Base-by-base conservation (phyloP, 53 echinoderm and acorn worm species). In the Paracentrotus lividus region DNA sequence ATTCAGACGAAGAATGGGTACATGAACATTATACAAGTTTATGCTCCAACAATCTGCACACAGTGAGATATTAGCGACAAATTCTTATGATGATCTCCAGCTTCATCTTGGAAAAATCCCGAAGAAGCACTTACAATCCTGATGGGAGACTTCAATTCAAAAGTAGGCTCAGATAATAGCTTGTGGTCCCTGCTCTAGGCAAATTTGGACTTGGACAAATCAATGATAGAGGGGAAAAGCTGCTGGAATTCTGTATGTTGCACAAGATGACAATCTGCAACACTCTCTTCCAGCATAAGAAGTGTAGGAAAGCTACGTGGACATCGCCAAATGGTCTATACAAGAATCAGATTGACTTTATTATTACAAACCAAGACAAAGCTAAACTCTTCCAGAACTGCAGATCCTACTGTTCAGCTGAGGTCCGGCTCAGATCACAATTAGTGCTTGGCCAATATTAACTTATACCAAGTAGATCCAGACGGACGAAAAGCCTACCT, bases 311-410 rank as follows among this genome's bases (percentile, higher is more conserved):
- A 21, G 58, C 93, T 20, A 92, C 52, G 0, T 93, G 93, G 93
- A 77, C n/a, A 27, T 93, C 93, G 16, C 85, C 85, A 8, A 24
- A 44, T 85, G 93, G 85, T 10, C 51, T 14, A 6, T 49, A 51
- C 42, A 68, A 47, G 8, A 92, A 92, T 78, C 92, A 92, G 49
- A 92, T 92, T 26, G 76, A 92, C 76, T 92, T 75, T 92, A n/a
- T n/a, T n/a, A n/a, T n/a, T n/a, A n/a, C n/a, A n/a, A n/a, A n/a
- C n/a, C n/a, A n/a, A n/a, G n/a, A n/a, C n/a, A n/a, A n/a, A n/a
- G n/a, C n/a, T n/a, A n/a, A n/a, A n/a, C n/a, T n/a, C n/a, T n/a
- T n/a, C 54, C 45, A 47, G 32, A 75, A 75, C 76, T 85, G 85
- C 23, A 85, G 85, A 47, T 85, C 85, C 3, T 85, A 45, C 85